These are phyloP conservation scores for Vultur gryphus DNA, from an alignment of 2,797 vertebrate species.

Conservation along the genomic window DNA sequence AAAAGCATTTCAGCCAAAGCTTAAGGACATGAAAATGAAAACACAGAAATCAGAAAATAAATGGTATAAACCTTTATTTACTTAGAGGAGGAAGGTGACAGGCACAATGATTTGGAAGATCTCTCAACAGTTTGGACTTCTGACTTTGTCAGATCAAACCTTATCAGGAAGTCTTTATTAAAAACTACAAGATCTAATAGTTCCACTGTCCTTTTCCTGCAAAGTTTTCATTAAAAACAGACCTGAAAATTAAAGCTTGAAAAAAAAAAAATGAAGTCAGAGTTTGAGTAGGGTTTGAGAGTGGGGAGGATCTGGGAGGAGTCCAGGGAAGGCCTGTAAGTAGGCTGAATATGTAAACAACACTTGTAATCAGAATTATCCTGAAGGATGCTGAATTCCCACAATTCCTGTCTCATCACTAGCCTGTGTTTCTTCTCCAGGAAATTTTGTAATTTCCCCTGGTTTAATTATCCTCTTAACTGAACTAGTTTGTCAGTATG, in stretches of 20 bases:
- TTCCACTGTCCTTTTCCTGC: neutral
- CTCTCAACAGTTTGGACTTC: neutral
- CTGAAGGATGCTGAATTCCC: neutral
- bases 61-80: neutral
- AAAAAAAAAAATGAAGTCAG: neutral
- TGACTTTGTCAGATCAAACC: neutral
- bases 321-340: neutral
- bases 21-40: neutral
- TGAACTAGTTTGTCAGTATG: neutral
- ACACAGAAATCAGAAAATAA: neutral
- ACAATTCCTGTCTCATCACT: neutral
- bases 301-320: neutral
- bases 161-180: neutral
- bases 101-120: neutral
- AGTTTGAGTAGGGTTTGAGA: neutral
- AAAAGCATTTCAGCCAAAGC: neutral
- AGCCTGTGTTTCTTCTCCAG: neutral
- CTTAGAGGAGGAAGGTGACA: neutral
- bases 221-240: neutral
- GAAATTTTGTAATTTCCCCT: neutral
- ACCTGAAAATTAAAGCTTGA: neutral
- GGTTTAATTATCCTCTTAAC: conserved; percentile 15
- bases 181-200: neutral
- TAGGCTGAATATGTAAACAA: neutral
- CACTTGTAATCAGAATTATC: neutral